Evolutionary conservation across 2,797 vertebrate genomes (phyloP).

Genomic region (Myotis vivesi): DNA sequence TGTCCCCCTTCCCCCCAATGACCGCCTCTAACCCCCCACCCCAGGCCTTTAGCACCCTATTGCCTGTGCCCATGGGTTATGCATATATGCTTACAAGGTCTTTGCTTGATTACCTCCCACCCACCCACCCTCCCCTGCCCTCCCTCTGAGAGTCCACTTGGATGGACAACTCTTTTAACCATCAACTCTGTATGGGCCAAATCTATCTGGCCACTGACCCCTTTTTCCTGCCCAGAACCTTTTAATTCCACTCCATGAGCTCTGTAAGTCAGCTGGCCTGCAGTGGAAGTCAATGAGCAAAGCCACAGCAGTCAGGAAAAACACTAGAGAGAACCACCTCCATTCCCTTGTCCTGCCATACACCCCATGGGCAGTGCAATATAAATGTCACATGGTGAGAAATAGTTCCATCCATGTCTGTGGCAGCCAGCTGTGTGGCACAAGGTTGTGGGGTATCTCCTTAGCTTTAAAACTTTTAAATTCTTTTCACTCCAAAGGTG

Average conservation of each 20-base stretch:
- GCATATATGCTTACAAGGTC: no score
- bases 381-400: neutral
- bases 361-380: accelerated
- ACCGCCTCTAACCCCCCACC: no score
- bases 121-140: no score
- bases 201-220: neutral
- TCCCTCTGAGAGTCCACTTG: no score
- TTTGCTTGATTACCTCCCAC: no score
- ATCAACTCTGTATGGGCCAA: neutral
- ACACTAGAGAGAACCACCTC: neutral
- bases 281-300: neutral
- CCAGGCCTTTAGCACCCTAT: no score
- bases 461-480: neutral
- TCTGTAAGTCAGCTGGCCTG: neutral
- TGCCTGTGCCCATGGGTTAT: no score
- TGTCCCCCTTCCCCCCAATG: no score
- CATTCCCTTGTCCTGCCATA: accelerated
- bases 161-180: neutral
- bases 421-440: neutral
- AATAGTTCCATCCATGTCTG: neutral
- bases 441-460: neutral
- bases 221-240: neutral
- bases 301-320: neutral
- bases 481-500: conserved; percentile 34
- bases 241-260: neutral